Conservation (phyloP, 2,113 vertebrate species). For the Chaetodon trifascialis region DNA sequence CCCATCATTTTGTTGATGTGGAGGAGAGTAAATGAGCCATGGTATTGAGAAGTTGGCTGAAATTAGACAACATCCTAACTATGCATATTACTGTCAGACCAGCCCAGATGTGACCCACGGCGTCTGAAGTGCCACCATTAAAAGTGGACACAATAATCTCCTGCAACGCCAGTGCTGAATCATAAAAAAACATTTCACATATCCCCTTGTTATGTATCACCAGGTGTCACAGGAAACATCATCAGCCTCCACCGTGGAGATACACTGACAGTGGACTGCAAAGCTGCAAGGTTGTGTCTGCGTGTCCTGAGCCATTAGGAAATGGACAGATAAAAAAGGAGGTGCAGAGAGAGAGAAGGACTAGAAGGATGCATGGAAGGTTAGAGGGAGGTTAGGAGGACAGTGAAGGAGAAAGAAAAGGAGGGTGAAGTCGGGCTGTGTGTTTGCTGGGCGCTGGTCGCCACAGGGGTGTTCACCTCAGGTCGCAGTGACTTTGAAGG, state of each 20-base stretch:
- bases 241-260: neutral
- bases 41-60: neutral
- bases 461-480: constrained; percentile 65
- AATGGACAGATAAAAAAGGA: constrained; percentile 6
- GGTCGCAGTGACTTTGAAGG: constrained; percentile 80
- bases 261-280: constrained; percentile 2
- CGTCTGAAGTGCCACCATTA: neutral
- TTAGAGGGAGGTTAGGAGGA: constrained; percentile 28
- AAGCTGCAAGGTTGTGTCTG: constrained; percentile 32
- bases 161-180: neutral
- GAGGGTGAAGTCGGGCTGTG: constrained; percentile 37
- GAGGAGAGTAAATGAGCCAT: neutral
- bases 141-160: neutral
- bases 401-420: constrained; percentile 36
- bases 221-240: neutral
- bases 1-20: neutral
- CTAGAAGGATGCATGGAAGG: neutral
- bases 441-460: constrained; percentile 39
- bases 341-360: constrained; percentile 4
- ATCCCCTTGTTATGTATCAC: neutral
- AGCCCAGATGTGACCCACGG: neutral
- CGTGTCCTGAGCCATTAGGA: constrained; percentile 32
- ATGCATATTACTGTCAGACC: neutral
- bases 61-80: neutral
- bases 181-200: neutral